Base-by-base conservation (phyloP, 2,797 vertebrate species). In the Apodemus agrarius region DNA sequence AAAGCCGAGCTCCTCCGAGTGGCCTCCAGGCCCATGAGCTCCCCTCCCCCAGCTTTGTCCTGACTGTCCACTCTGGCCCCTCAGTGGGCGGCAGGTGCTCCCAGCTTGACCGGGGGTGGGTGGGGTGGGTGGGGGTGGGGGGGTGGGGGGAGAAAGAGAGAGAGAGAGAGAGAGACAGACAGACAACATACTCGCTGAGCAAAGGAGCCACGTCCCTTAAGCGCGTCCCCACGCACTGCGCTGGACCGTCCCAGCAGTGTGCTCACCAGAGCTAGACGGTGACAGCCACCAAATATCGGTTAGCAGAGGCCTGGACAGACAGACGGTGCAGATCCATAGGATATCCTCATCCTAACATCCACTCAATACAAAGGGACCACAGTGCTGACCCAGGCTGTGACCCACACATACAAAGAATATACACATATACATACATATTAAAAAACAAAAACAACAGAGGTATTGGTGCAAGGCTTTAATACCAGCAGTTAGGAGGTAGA, bases 181-280 rank as follows among this genome's bases (percentile, higher is more conserved):
- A 63, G 61, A 29, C 24, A 63, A 24, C n/a, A n/a, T 17, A 8
- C 21, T 40, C 74, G 72, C 52, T 72, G 46, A 31, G 3, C 0
- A 1, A 61, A 81, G 40, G 54, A 43, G 14, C 11, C 1, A 19
- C 29, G 49, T 16, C n/a, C 85, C 75, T 1, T 5, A 12, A n/a
- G 34, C 1, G 0, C 17, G 1, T 0, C 26, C 63, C 49, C 6
- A 22, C 7, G 65, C 5, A 22, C 43, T 14, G 10, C 31, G 29
- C 37, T 3, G 59, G 57, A 43, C 22, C 0, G 3, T 24, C n/a
- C 37, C 21, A 14, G 76, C 0, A 1, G 40, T 21, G 17, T 0
- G 21, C 6, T 52, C 29, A 1, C 57, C 11, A 22, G 24, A 54
- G 43, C 49, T 59, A 3, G 54, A 40, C 52, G 57, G 75, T 29